Conservation (phyloP, 2,888 invertebrate genomes). For the Halictus ligatus region DNA sequence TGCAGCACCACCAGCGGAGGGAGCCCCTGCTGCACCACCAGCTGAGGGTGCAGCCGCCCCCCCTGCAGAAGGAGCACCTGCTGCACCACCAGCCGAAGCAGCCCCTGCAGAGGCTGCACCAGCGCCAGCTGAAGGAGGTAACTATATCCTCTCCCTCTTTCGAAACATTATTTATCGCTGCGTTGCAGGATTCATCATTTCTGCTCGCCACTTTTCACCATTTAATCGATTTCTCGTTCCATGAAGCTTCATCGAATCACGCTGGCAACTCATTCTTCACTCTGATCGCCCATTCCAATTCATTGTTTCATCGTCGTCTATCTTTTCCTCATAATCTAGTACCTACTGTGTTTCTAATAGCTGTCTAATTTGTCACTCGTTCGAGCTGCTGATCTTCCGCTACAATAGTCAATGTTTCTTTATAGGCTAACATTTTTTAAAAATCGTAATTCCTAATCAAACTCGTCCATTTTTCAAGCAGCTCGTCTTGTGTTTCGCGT, state of each 20-base stretch:
- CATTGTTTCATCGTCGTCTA: not conserved
- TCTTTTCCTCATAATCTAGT: not conserved
- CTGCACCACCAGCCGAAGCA: slow-evolving; percentile 70
- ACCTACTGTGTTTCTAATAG: not conserved
- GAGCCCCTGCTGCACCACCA: slow-evolving; percentile 72
- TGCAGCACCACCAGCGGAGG: slow-evolving; percentile 16
- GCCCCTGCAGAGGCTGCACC: slow-evolving; percentile 58
- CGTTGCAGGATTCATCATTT: slow-evolving; percentile 33
- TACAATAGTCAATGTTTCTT: no score
- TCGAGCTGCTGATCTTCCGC: not conserved
- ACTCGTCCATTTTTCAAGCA: no score
- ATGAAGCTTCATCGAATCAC: not conserved
- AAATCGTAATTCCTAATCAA: no score
- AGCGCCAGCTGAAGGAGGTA: slow-evolving; percentile 53
- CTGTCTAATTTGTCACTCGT: not conserved
- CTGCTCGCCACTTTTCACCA: not conserved
- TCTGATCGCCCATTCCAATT: not conserved
- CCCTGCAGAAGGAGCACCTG: slow-evolving; percentile 70
- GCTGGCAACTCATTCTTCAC: slow-evolving; percentile 10
- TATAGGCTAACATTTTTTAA: no score
- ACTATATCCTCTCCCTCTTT: not conserved
- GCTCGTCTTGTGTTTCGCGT: no score
- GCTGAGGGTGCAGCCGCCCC: slow-evolving; percentile 77
- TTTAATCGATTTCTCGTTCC: not conserved
- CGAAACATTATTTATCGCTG: not conserved